Evolutionary conservation across 2,113 vertebrate species (phyloP).

Genomic region (Carassius gibelio): DNA sequence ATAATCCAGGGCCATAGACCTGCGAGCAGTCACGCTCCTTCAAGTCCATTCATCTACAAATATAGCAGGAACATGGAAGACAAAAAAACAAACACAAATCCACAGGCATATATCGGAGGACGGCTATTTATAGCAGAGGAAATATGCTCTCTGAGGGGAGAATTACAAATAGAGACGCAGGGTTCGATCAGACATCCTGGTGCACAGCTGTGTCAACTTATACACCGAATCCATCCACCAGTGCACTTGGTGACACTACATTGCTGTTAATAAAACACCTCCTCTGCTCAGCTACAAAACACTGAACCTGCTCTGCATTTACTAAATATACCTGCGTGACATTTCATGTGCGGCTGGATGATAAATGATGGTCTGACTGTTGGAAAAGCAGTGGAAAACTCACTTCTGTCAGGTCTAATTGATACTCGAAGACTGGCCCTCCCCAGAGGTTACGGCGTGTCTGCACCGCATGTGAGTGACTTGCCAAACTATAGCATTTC

Average conservation of each 20-base stretch:
- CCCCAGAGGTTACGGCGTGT: background rate
- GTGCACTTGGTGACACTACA: conserved; percentile 45
- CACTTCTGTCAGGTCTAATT: background rate
- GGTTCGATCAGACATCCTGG: conserved; percentile 78
- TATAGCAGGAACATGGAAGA: conserved; percentile 56
- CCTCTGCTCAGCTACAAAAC: conserved; percentile 8
- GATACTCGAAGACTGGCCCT: background rate
- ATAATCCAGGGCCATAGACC: conserved; percentile 44
- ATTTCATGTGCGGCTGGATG: background rate
- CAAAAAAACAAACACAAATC: conserved; percentile 51
- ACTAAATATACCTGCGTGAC: background rate
- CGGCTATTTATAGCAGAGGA: conserved; percentile 76
- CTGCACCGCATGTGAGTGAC: background rate
- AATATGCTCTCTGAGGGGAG: conserved; percentile 71
- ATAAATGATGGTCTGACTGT: background rate
- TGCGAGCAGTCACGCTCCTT: conserved; percentile 51
- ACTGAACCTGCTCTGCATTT: background rate
- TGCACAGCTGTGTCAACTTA: conserved; percentile 82
- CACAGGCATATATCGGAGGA: conserved; percentile 49
- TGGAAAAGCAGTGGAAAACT: background rate
- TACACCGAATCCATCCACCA: conserved; percentile 65
- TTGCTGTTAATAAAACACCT: conserved; percentile 22
- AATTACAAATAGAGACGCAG: conserved; percentile 76
- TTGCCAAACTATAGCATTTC: background rate
- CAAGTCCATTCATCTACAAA: conserved; percentile 58